phyloP scores from a whole-genome alignment of 2,113 vertebrate genomes.

The Nestor notabilis region DNA sequence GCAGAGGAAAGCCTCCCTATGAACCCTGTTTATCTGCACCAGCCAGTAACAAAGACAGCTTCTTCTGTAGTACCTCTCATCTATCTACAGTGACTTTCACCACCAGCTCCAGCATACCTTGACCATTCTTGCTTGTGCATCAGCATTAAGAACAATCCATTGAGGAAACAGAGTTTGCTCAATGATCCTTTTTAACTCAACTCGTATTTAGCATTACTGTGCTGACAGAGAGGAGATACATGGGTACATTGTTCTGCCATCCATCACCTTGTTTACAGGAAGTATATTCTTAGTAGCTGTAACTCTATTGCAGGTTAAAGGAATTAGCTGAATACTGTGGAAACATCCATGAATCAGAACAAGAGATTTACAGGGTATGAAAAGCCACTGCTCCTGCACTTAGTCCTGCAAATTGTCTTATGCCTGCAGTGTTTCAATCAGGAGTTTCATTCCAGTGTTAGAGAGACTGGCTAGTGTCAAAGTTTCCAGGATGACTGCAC shows the following conservation, averaged over 20 bases:
- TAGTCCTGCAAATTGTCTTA: background rate
- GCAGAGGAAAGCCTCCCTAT: background rate
- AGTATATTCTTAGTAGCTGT: background rate
- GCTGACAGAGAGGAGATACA: background rate
- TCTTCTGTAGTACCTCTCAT: accelerated
- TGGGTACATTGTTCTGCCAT: background rate
- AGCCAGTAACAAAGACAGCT: background rate
- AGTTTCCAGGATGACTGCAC: background rate
- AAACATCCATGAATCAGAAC: background rate
- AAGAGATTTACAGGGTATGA: background rate
- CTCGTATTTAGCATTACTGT: background rate
- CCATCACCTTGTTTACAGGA: background rate
- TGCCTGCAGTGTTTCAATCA: slow-evolving; percentile 2
- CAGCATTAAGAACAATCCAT: background rate
- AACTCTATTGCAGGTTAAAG: background rate
- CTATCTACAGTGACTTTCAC: background rate
- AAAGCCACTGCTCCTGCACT: background rate
- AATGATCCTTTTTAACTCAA: background rate
- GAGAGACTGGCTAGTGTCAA: slow-evolving; percentile 21
- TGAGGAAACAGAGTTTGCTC: background rate
- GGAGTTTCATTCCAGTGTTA: background rate
- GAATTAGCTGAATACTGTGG: background rate
- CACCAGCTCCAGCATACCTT: background rate
- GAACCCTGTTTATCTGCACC: background rate
- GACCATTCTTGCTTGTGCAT: accelerated